phyloP scores from a whole-genome alignment of 1,140 invertebrate species.

The Harpegnathos saltator region DNA sequence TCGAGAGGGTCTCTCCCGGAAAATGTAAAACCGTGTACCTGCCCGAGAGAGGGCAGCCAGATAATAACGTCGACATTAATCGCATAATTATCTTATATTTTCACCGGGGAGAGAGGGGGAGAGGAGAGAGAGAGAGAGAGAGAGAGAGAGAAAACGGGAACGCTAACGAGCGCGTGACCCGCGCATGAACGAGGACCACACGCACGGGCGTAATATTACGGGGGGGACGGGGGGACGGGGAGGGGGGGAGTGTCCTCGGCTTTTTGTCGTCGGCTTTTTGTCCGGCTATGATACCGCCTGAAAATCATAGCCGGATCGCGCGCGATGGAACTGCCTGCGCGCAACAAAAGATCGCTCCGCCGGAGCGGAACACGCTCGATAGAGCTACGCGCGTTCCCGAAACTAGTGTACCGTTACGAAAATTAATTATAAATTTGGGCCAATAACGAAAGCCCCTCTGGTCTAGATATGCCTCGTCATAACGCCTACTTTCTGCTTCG shows the following conservation, averaged over 20 bases:
- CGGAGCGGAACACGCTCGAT: conserved; percentile 62
- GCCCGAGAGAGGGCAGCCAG: conserved; percentile 51
- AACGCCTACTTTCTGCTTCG: conserved; percentile 66
- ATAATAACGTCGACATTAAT: conserved; percentile 84
- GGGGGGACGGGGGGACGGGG: neutral
- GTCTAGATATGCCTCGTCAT: conserved; percentile 62
- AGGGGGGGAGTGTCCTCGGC: neutral
- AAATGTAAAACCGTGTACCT: neutral
- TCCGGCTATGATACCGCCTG: neutral
- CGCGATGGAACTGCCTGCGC: neutral
- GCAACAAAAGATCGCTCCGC: conserved; percentile 41
- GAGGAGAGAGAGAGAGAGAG: no score
- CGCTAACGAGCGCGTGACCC: no score
- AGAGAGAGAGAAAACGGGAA: no score
- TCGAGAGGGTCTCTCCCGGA: conserved; percentile 47
- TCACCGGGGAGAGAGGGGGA: neutral
- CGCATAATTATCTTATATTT: conserved; percentile 78
- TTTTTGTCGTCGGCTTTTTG: conserved; percentile 36
- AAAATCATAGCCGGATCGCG: conserved; percentile 20
- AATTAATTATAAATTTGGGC: conserved; percentile 73
- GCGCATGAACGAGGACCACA: neutral
- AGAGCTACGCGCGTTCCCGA: conserved; percentile 56
- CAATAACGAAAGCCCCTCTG: conserved; percentile 64
- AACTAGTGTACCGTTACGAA: conserved; percentile 66
- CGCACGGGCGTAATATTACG: neutral